Evolutionary conservation across 2,113 vertebrate species (phyloP).

Genomic region (Heloderma charlesbogerti): DNA sequence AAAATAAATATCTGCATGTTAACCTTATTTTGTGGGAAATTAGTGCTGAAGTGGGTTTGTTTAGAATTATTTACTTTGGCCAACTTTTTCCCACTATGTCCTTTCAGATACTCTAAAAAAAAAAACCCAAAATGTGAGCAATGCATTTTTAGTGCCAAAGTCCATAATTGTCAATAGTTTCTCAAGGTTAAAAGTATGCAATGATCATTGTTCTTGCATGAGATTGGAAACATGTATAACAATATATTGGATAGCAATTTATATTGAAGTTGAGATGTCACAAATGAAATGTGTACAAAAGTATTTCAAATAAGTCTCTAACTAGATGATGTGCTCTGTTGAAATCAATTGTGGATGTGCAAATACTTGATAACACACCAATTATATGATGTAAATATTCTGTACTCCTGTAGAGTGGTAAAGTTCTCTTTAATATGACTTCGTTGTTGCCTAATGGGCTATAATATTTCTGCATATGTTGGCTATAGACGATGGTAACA

Average conservation of each 20-base stretch:
- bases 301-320: slow-evolving; percentile 29
- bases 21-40: not conserved
- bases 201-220: not conserved
- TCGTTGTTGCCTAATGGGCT: not conserved
- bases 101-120: not conserved
- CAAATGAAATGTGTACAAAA: slow-evolving; percentile 14
- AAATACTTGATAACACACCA: not conserved
- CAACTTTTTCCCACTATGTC: not conserved
- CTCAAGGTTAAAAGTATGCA: slow-evolving; percentile 14
- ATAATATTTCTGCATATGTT: accelerated
- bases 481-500: not conserved
- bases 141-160: not conserved
- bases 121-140: not conserved
- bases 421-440: slow-evolving; percentile 53
- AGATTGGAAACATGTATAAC: not conserved
- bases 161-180: not conserved
- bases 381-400: slow-evolving; percentile 44
- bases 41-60: not conserved
- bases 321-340: not conserved
- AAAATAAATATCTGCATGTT: not conserved
- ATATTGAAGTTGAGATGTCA: slow-evolving; percentile 4
- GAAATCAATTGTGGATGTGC: not conserved
- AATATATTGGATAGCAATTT: not conserved
- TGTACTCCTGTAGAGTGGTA: slow-evolving; percentile 38
- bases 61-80: not conserved